phyloP scores from a whole-genome alignment of 2,888 invertebrate genomes.

The Shargacucullia verbasci region DNA sequence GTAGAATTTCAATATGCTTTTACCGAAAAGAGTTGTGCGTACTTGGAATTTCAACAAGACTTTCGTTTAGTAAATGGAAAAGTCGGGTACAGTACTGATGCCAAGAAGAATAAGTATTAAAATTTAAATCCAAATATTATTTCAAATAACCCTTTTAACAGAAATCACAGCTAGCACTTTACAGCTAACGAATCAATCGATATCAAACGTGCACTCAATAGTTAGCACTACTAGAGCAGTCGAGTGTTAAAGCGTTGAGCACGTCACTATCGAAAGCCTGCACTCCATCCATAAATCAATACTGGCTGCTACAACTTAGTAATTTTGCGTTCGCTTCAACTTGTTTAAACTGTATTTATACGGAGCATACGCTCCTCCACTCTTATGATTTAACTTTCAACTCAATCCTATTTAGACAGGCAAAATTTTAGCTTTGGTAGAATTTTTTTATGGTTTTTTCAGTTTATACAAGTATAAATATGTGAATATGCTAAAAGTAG shows the following conservation, averaged over 20 bases:
- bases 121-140: not conserved
- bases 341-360: slow-evolving; percentile 31
- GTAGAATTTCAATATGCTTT: slow-evolving; percentile 17
- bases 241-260: slow-evolving; percentile 21
- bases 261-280: slow-evolving; percentile 36
- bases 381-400: slow-evolving; percentile 15
- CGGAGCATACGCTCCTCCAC: slow-evolving; percentile 4
- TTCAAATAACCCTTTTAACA: not conserved
- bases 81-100: slow-evolving; percentile 1
- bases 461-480: too few species aligned
- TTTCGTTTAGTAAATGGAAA: slow-evolving; percentile 10
- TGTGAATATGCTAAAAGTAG: too few species aligned
- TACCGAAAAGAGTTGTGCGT: not conserved
- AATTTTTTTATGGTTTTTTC: not conserved
- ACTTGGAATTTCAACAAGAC: slow-evolving; percentile 15
- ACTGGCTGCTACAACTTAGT: slow-evolving; percentile 47
- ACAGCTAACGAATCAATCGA: not conserved
- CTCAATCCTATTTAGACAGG: slow-evolving; percentile 17
- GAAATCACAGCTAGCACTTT: not conserved
- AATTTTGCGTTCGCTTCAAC: slow-evolving; percentile 35
- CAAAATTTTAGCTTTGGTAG: not conserved
- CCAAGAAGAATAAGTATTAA: slow-evolving; percentile 25
- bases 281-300: slow-evolving; percentile 55
- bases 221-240: slow-evolving; percentile 9
- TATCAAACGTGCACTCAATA: slow-evolving; percentile 11